Conservation (phyloP, 2,888 invertebrate species). For the Horisme vitalbata region DNA sequence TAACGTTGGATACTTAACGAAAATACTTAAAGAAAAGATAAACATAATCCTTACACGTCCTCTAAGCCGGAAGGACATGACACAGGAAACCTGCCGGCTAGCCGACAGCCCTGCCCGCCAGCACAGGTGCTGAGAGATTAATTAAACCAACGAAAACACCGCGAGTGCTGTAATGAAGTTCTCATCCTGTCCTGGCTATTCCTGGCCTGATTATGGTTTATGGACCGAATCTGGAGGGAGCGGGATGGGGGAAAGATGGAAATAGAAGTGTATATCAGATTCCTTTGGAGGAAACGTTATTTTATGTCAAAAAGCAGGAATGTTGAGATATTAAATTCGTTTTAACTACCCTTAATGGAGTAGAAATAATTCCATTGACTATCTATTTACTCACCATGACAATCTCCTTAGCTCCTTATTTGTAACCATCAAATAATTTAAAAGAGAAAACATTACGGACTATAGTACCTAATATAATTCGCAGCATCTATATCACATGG, state of each 20-base stretch:
- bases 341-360: too few species aligned
- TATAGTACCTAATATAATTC: too few species aligned
- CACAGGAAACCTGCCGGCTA: slow-evolving; percentile 14
- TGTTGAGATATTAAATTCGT: too few species aligned
- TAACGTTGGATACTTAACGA: too few species aligned
- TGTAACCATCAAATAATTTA: too few species aligned
- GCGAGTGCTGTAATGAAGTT: slow-evolving; percentile 43
- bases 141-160: slow-evolving; percentile 54
- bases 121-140: slow-evolving; percentile 71
- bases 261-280: slow-evolving; percentile 1
- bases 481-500: too few species aligned
- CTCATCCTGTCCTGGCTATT: slow-evolving; percentile 45
- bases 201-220: slow-evolving; percentile 44
- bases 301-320: too few species aligned
- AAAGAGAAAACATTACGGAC: too few species aligned
- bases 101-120: slow-evolving; percentile 24
- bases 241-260: slow-evolving; percentile 6
- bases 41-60: slow-evolving; percentile 13
- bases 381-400: too few species aligned
- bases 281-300: too few species aligned
- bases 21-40: neutral
- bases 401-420: too few species aligned
- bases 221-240: slow-evolving; percentile 16
- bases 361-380: too few species aligned
- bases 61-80: slow-evolving; percentile 16